Base-by-base conservation (phyloP, 1,140 invertebrate species). In the Polyergus mexicanus region DNA sequence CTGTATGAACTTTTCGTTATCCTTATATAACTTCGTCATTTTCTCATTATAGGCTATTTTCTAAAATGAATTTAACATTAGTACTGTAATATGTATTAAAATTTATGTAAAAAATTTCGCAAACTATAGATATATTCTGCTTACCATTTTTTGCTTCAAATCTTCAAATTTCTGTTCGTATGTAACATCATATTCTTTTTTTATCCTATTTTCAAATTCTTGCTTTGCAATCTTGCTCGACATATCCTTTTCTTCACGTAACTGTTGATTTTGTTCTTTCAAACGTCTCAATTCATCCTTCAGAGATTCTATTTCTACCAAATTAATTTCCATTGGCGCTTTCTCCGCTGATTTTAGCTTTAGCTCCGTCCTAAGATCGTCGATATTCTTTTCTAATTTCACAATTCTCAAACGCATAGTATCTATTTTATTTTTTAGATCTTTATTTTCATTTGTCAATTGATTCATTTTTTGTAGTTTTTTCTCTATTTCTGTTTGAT, bases 1-100 rank as follows among this genome's bases (percentile, higher is more conserved):
- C 60, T 95, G 94, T 71, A 95, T 91, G 22, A 92, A 90, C 19
- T 93, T 91, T 76, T 96, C 96, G 88, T 96, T 96, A 68, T 96
- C 95, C 65, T 94, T 93, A 76, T 95, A 96, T 8, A 96, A 85
- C 92, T 96, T 94, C 6, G 66, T 47, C 13, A 95, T 87, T 89
- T 95, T 93, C 72, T 94, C 94, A 63, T 94, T 95, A 77, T 92
- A 95, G 0, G 91, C 91, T 32, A 84, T 86, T 93, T 95, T 95
- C 94, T 94, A 51, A 6, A 89, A 89, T 75, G 75, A 51, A 62
- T 86, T 51, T 72, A 65, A 86, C 54, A 87, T 81, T 58, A 68
- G 56, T 68, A 88, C 62, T 38, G 62, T 71, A 66, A 60, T 32
- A 11, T 47, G 7, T 5, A 11, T 74, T 51, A 44, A 3, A 75